Percentiles rank a stretch among this genome's conserved stretches.
phyloP scores from a whole-genome alignment of 2,888 invertebrate genomes.

The Tiliacea citrago region DNA sequence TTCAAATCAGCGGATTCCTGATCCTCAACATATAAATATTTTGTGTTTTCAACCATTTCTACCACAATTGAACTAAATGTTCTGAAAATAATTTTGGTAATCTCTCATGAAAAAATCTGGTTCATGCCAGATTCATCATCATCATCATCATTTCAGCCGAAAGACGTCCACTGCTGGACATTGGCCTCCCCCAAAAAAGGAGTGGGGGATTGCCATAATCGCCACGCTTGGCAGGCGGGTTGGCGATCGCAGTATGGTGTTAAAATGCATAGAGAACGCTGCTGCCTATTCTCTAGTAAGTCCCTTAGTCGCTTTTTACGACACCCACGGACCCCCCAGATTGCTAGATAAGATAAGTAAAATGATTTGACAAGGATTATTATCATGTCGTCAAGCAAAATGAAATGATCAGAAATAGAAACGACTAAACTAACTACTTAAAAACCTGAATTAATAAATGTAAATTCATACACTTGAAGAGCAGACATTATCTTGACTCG shows the following conservation, averaged over 20 bases:
- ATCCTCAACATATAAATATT: constrained; percentile 35
- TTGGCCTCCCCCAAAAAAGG: too few species aligned
- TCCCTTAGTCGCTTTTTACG: too few species aligned
- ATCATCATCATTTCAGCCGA: too few species aligned
- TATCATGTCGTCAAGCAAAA: background rate
- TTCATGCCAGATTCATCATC: too few species aligned
- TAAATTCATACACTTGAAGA: constrained; percentile 13
- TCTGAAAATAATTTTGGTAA: background rate
- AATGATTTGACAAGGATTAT: background rate
- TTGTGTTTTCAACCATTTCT: constrained; percentile 22
- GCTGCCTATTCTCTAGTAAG: too few species aligned
- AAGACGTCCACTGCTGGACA: too few species aligned
- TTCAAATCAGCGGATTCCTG: constrained; percentile 73
- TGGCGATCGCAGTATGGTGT: too few species aligned
- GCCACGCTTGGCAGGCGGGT: too few species aligned
- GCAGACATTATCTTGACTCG: background rate
- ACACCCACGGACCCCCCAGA: too few species aligned
- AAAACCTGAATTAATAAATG: constrained; percentile 2
- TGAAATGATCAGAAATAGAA: background rate
- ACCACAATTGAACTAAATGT: constrained; percentile 4
- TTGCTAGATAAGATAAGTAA: background rate
- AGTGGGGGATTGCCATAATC: too few species aligned
- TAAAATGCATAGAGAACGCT: too few species aligned
- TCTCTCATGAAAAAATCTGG: background rate
- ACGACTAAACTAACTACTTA: background rate